Conservation (phyloP, 2,888 invertebrate species). For the Scaptodrosophila latifasciaeformis region DNA sequence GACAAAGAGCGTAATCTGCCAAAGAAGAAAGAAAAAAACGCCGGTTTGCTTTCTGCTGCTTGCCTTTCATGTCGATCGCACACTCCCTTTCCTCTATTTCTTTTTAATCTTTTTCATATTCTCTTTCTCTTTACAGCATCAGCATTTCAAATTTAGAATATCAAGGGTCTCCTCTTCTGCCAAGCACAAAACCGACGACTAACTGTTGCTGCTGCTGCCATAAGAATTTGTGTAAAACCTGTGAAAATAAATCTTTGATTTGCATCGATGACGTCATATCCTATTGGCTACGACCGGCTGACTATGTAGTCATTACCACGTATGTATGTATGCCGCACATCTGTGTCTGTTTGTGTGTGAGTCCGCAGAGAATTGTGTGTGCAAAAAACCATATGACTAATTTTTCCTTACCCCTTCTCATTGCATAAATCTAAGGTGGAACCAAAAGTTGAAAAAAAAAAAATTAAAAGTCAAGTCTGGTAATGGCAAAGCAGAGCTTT, state of each 20-base stretch:
- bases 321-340: conserved; percentile 5
- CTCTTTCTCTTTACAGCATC: conserved; percentile 50
- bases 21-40: conserved; percentile 35
- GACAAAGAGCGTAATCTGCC: conserved; percentile 24
- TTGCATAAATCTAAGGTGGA: conserved; percentile 55
- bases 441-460: conserved; percentile 18
- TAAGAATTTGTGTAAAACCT: conserved; percentile 16
- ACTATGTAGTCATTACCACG: conserved; percentile 50
- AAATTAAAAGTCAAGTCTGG: conserved; percentile 8
- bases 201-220: conserved; percentile 38
- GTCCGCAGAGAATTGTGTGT: conserved; percentile 26
- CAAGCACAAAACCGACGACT: conserved; percentile 8
- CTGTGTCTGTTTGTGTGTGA: not conserved
- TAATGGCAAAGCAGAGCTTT: conserved; percentile 30
- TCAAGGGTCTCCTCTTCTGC: conserved; percentile 56
- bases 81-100: conserved; percentile 21
- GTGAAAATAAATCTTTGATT: not conserved
- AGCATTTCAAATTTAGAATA: conserved; percentile 71
- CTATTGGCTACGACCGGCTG: conserved; percentile 36
- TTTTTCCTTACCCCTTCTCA: conserved; percentile 49
- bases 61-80: conserved; percentile 3
- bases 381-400: conserved; percentile 55
- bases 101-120: conserved; percentile 27
- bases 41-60: conserved; percentile 52
- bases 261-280: conserved; percentile 68